These are phyloP conservation scores for Scatophagus argus DNA, from an alignment of 2,113 vertebrate species.

Conservation along the genomic window DNA sequence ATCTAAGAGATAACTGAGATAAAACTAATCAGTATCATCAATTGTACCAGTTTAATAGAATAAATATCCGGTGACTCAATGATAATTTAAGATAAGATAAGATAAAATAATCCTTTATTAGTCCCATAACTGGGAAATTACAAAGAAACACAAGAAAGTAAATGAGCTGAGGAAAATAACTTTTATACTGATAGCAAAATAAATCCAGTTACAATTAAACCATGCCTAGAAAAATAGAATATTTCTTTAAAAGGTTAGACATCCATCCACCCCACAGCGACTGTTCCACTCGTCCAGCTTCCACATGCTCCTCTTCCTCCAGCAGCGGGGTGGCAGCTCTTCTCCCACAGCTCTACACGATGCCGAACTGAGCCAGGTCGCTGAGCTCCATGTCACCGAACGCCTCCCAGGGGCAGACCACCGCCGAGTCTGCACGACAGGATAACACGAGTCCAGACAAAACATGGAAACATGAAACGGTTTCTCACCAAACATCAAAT, in stretches of 20 bases:
- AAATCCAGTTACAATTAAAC: too few species aligned
- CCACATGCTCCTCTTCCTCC: neutral
- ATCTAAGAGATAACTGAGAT: too few species aligned
- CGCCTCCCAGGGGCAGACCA: constrained; percentile 92
- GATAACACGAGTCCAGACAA: neutral
- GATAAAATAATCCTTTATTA: too few species aligned
- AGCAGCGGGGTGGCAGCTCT: neutral
- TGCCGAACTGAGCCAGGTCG: constrained; percentile 88
- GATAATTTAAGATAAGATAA: too few species aligned
- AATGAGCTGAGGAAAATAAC: neutral
- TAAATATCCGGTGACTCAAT: neutral
- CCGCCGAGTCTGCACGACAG: constrained; percentile 40
- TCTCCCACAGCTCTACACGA: constrained; percentile 81
- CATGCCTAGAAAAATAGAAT: neutral
- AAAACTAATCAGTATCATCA: neutral
- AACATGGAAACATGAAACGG: neutral
- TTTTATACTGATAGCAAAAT: too few species aligned
- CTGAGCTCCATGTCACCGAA: constrained; percentile 92
- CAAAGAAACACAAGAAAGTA: neutral
- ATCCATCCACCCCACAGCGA: neutral
- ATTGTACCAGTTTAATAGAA: neutral
- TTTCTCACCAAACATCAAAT: neutral
- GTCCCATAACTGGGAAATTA: too few species aligned
- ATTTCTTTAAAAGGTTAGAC: neutral
- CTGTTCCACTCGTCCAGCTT: neutral